These are phyloP conservation scores for Resseliella maxima DNA, from an alignment of 2,888 invertebrate species.

Conservation along the genomic window DNA sequence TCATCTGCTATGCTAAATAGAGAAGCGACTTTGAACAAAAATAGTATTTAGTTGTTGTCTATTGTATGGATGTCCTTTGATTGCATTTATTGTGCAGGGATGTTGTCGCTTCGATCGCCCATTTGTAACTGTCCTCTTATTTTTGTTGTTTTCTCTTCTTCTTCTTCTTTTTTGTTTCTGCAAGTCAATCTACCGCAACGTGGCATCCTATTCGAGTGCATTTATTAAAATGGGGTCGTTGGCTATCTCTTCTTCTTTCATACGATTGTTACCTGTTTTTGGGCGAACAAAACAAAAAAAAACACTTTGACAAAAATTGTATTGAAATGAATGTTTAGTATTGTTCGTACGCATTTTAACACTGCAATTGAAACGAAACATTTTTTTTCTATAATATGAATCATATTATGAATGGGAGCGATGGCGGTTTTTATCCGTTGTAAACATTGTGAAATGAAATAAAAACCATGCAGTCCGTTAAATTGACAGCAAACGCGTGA, in stretches of 20 bases:
- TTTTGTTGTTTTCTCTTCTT: not conserved
- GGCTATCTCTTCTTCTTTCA: not conserved
- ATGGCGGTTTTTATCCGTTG: conserved; percentile 7
- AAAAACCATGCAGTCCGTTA: not conserved
- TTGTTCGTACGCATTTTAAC: not conserved
- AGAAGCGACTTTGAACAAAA: not conserved
- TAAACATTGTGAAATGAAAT: not conserved
- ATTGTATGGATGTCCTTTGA: conserved; percentile 35
- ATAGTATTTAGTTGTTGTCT: not conserved
- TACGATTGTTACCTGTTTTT: conserved; percentile 11
- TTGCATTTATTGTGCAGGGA: conserved; percentile 33
- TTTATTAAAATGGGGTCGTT: conserved; percentile 21
- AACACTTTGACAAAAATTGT: not conserved
- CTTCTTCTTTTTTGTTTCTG: not conserved
- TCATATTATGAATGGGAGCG: conserved; percentile 14
- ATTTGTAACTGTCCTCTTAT: conserved; percentile 39
- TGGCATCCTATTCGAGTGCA: conserved; percentile 26
- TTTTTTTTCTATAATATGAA: not conserved
- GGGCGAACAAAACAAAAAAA: not conserved
- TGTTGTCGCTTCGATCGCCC: not conserved
- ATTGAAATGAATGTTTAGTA: not conserved
- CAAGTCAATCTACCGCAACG: not conserved
- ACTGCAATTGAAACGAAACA: not conserved
- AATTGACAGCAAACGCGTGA: conserved; percentile 46
- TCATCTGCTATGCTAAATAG: not conserved